These are phyloP conservation scores for Phrynocephalus forsythii DNA, from an alignment of 2,797 vertebrate species.

Conservation along the genomic window DNA sequence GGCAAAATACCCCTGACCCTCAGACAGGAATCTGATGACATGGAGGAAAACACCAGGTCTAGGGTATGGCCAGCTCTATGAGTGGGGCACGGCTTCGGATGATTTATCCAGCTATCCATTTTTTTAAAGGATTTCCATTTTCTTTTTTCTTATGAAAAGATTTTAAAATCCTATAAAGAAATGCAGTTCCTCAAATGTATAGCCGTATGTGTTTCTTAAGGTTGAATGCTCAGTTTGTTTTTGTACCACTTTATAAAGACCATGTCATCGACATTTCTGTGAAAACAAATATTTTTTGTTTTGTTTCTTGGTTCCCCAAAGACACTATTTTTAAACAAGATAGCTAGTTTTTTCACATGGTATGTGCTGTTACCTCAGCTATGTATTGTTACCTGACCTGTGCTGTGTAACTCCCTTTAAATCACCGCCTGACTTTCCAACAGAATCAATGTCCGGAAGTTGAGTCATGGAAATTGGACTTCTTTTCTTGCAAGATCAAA, in stretches of 20 bases:
- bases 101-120: too few relatives aligned
- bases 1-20: too few relatives aligned
- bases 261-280: background rate
- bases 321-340: slow-evolving; percentile 2
- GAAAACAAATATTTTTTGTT: background rate
- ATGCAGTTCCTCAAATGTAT: background rate
- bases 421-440: background rate
- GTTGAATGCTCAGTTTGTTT: slow-evolving; percentile 37
- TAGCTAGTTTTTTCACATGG: background rate
- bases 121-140: background rate
- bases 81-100: too few relatives aligned
- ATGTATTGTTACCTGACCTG: background rate
- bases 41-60: too few relatives aligned
- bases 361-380: background rate
- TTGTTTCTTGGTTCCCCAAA: background rate
- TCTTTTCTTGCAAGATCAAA: too few relatives aligned
- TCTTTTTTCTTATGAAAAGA: slow-evolving; percentile 5
- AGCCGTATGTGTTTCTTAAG: slow-evolving; percentile 12
- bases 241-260: slow-evolving; percentile 2
- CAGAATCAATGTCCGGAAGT: too few relatives aligned
- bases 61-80: too few relatives aligned
- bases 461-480: too few relatives aligned
- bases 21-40: too few relatives aligned
- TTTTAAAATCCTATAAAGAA: slow-evolving; percentile 24
- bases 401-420: background rate